Conservation (phyloP, 2,888 invertebrate genomes). For the Cremastinae sp. region DNA sequence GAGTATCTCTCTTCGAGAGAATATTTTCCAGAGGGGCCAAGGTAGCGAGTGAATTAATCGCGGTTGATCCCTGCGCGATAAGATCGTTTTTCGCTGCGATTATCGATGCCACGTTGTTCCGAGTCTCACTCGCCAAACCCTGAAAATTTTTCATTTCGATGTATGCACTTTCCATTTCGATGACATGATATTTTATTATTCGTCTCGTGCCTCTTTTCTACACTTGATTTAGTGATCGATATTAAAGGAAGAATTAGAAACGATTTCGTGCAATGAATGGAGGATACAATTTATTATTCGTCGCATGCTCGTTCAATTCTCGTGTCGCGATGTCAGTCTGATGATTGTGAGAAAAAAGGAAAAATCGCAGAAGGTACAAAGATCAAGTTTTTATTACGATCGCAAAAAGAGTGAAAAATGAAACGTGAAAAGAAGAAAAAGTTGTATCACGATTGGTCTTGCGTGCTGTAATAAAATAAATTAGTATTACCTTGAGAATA, state of each 20-base stretch:
- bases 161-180: not conserved
- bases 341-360: no score
- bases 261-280: slow-evolving; percentile 49
- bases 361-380: not conserved
- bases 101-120: slow-evolving; percentile 68
- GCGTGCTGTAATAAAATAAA: slow-evolving; percentile 23
- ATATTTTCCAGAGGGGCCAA: slow-evolving; percentile 49
- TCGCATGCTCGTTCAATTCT: not conserved
- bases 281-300: no score
- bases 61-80: slow-evolving; percentile 54
- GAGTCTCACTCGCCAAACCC: slow-evolving; percentile 70
- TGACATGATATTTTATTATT: slow-evolving; percentile 4
- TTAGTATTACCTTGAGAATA: not conserved
- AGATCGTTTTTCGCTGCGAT: slow-evolving; percentile 67
- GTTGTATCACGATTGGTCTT: slow-evolving; percentile 5
- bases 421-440: not conserved
- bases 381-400: slow-evolving; percentile 5
- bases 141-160: slow-evolving; percentile 52
- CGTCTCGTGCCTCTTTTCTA: slow-evolving; percentile 10
- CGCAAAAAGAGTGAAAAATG: not conserved
- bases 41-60: slow-evolving; percentile 48
- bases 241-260: slow-evolving; percentile 13
- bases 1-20: slow-evolving; percentile 59
- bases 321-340: slow-evolving; percentile 40
- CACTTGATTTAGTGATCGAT: not conserved